Evolutionary conservation across 1,140 invertebrate genomes (phyloP).

Genomic region (Cotesia chilonis): DNA sequence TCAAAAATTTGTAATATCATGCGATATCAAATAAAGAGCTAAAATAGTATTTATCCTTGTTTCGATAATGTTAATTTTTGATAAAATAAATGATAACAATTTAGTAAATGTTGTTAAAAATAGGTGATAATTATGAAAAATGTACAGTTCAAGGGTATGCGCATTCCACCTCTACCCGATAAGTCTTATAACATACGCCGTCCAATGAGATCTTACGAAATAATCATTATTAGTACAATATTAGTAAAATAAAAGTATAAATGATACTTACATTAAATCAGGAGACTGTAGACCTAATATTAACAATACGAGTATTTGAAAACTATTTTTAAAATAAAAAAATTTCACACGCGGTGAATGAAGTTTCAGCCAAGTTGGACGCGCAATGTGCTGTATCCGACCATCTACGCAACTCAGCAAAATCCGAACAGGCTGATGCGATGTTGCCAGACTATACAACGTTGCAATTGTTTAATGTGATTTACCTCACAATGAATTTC

Average conservation of each 20-base stretch:
- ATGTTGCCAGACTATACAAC: conserved; percentile 13
- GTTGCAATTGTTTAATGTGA: neutral
- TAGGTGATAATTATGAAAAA: no score
- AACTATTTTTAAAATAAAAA: conserved; percentile 5
- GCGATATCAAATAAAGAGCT: no score
- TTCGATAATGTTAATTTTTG: no score
- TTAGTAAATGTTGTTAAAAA: no score
- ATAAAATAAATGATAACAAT: no score
- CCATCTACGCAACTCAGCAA: conserved; percentile 22
- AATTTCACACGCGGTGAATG: neutral
- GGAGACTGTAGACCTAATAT: neutral
- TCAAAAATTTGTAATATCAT: no score
- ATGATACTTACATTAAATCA: conserved; percentile 10
- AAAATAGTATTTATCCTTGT: no score
- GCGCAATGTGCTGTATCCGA: conserved; percentile 12
- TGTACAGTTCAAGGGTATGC: no score
- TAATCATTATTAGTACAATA: neutral
- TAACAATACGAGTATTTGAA: conserved; percentile 10
- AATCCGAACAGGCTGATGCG: conserved; percentile 23
- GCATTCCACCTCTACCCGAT: no score
- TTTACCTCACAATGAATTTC: neutral
- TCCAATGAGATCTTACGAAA: neutral
- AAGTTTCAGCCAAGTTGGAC: conserved; percentile 14
- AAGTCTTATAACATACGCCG: no score
- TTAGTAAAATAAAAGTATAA: neutral